phyloP scores from a whole-genome alignment of 1,140 invertebrate species.

The Ceratoteleas bidentatus region DNA sequence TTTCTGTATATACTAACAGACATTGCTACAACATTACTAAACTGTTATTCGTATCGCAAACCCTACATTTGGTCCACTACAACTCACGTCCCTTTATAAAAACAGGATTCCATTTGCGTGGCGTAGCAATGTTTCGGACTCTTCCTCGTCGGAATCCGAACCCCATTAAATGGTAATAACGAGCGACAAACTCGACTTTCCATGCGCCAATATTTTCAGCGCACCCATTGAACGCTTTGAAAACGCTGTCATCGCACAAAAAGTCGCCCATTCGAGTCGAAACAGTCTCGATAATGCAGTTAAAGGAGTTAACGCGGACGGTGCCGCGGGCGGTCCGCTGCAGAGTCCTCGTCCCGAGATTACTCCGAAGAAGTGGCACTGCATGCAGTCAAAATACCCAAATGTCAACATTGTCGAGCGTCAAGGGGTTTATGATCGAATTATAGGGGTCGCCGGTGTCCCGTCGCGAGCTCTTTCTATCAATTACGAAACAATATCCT shows the following conservation, averaged over 20 bases:
- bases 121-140: no score
- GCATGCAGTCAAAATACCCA: slow-evolving; percentile 77
- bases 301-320: slow-evolving; percentile 56
- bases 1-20: no score
- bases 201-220: slow-evolving; percentile 9
- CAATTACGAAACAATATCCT: slow-evolving; percentile 69
- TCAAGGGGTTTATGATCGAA: slow-evolving; percentile 77
- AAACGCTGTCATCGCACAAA: slow-evolving; percentile 27
- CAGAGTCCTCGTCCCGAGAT: slow-evolving; percentile 43
- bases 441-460: slow-evolving; percentile 70
- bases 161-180: slow-evolving; percentile 18
- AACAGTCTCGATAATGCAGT: slow-evolving; percentile 50
- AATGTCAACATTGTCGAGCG: slow-evolving; percentile 75
- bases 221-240: slow-evolving; percentile 12
- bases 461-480: slow-evolving; percentile 69
- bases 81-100: no score
- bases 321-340: slow-evolving; percentile 67
- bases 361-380: slow-evolving; percentile 65
- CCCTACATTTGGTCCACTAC: no score
- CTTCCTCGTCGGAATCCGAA: background rate
- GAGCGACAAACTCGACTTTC: slow-evolving; percentile 6
- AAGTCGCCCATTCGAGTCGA: slow-evolving; percentile 26
- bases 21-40: no score
- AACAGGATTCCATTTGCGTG: no score
- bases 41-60: no score